Evolutionary conservation across 2,888 invertebrate species (phyloP).

Genomic region (Germaria angustata): DNA sequence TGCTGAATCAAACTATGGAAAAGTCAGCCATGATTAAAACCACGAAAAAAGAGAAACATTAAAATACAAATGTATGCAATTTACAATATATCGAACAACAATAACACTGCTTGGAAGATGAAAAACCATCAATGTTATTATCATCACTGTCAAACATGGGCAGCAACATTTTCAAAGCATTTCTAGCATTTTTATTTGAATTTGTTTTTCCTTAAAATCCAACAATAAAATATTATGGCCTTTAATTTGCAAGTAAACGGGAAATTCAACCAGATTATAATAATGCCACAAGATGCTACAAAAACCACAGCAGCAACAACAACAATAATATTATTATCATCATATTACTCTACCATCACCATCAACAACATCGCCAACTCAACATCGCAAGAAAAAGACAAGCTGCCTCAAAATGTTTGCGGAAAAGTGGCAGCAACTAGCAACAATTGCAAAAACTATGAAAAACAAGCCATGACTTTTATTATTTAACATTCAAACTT

Average conservation of each 20-base stretch:
- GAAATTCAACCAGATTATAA: slow-evolving; percentile 57
- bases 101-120: slow-evolving; percentile 18
- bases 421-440: slow-evolving; percentile 17
- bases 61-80: slow-evolving; percentile 1
- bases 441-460: neutral
- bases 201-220: neutral
- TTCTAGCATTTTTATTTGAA: neutral
- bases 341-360: slow-evolving; percentile 19
- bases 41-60: neutral
- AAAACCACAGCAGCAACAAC: neutral
- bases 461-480: slow-evolving; percentile 34
- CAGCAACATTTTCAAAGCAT: slow-evolving; percentile 12
- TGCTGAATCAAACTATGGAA: slow-evolving; percentile 1
- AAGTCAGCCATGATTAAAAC: neutral
- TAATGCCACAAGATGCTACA: slow-evolving; percentile 41
- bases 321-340: slow-evolving; percentile 11
- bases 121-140: slow-evolving; percentile 15
- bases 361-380: neutral
- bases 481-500: slow-evolving; percentile 66
- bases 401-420: slow-evolving; percentile 29
- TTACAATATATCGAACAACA: slow-evolving; percentile 45
- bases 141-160: slow-evolving; percentile 20
- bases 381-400: slow-evolving; percentile 2
- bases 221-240: slow-evolving; percentile 21
- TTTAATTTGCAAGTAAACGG: slow-evolving; percentile 62